Base-by-base conservation (phyloP, 2,113 vertebrate genomes). In the Salvelinus alpinus region DNA sequence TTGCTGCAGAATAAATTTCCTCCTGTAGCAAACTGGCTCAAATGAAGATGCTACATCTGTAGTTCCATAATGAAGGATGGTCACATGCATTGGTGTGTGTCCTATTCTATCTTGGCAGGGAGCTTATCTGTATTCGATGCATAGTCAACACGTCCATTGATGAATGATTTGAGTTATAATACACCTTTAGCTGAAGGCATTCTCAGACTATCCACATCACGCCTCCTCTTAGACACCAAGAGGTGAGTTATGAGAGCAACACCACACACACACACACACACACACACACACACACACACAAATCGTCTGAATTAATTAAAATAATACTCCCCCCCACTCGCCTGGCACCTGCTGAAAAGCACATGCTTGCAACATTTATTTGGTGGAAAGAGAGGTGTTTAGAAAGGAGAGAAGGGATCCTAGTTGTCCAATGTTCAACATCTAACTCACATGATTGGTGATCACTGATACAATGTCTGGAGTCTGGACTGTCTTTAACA, bases 271-370 rank as follows among this genome's bases (percentile, higher is more conserved):
- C 25, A 3, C 48, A 4, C 14, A 3, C 14, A 3, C 11, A 51
- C 34, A 7, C 34, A 7, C 34, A 1, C 6, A 34, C 31, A 1
- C 34, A 34, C 31, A 1, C 16, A 14, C 3, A 54, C 3, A 16
- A 12, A 70, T 72, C 27, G 14, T 60, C 64, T 72, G 70, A 68
- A 74, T 78, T 67, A 81, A 67, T 85, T 64, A 27, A n/a, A 74
- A 73, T 67, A 60, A 76, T 75, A 75, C 73, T 83, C 62, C 60
- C 60, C 65, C 66, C 62, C 29, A 69, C 69, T 68, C 34, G 34
- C 69, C 12, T 74, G 51, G 59, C 64, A 70, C 34, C 72, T 12
- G 5, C 0, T 31, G 7, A 29, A 64, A 79, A 73, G 73, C 60
- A 34, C 62, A 74, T 2, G 25, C 44, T 59, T 57, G 18, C 67